These are phyloP conservation scores for Aethes cnicana DNA, from an alignment of 2,888 invertebrate species.

Conservation along the genomic window DNA sequence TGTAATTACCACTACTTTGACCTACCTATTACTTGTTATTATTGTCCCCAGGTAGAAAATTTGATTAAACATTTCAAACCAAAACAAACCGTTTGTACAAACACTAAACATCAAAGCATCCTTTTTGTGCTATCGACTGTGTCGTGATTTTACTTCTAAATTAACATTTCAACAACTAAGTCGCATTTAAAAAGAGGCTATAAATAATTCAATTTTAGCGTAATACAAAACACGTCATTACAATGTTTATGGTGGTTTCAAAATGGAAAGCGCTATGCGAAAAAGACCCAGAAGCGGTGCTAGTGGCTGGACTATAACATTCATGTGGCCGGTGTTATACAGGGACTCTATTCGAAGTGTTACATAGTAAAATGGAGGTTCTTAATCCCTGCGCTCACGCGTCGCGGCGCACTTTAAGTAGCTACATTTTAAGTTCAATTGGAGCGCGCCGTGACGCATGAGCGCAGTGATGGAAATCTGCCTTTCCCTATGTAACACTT, in stretches of 20 bases:
- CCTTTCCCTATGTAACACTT: too few species aligned
- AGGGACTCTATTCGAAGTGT: too few species aligned
- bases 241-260: constrained; percentile 45
- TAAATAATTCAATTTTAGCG: constrained; percentile 46
- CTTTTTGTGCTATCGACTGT: constrained; percentile 9
- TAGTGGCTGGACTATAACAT: constrained; percentile 61
- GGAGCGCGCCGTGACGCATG: too few species aligned
- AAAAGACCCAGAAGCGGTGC: constrained; percentile 64
- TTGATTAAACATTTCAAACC: not conserved
- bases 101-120: not conserved
- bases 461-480: too few species aligned
- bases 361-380: too few species aligned
- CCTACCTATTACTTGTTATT: too few species aligned
- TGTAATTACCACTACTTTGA: too few species aligned
- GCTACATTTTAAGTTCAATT: too few species aligned
- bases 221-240: constrained; percentile 46
- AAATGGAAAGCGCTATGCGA: constrained; percentile 55
- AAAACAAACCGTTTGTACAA: not conserved
- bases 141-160: constrained; percentile 5
- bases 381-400: too few species aligned
- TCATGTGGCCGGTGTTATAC: constrained; percentile 62
- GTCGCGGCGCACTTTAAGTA: too few species aligned
- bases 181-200: constrained; percentile 23
- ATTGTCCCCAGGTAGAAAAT: too few species aligned
- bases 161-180: constrained; percentile 17